Base-by-base conservation (phyloP, 2,888 invertebrate species). In the Diarsia mendica region DNA sequence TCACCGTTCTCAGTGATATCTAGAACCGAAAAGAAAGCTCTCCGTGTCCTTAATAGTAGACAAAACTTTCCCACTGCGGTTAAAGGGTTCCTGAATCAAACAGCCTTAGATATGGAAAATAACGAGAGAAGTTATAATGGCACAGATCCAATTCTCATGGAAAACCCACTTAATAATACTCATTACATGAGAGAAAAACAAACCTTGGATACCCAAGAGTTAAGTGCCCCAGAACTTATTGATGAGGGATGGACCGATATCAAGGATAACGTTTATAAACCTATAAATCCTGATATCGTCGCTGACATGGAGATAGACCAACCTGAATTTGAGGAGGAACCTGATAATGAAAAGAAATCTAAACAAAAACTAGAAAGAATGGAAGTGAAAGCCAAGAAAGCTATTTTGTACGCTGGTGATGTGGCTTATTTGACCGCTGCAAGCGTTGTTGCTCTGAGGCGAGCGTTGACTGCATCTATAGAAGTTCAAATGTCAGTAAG, bases 401-500 rank as follows among this genome's bases (percentile, higher is more conserved):
- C 96, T 63, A 96, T 96, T 73, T 86, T 96, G 20, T 96, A 95
- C 66, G 96, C 96, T n/a, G 96, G 96, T 51, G 96, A 96, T 83
- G 95, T 96, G 18, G 96, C 96, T 9, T 96, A 95, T 85, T 92
- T 96, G 79, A 94, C 96, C 4, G 96, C 96, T 53, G 94, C 96
- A 64, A 96, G 96, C 83, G 95, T 96, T 9, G 96, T 96, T 20
- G 96, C 96, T 55, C 90, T 96, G 87, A 92, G 96, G 60, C 92
- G 96, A n/a, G 95, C 96, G 3, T 86, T 96, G 46, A 96, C 96
- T 11, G 96, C 96, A 6, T 96, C 96, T 0, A 96, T 96, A 48
- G 96, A 96, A 87, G 96, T 96, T 2, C 93, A 95, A 79, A 96
- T 96, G 96, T 96, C 96, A 15, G 95, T 96, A 0, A 93, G 89